Evolutionary conservation across 2,888 invertebrate genomes (phyloP).

Genomic region (Chrysolina oricalcia): DNA sequence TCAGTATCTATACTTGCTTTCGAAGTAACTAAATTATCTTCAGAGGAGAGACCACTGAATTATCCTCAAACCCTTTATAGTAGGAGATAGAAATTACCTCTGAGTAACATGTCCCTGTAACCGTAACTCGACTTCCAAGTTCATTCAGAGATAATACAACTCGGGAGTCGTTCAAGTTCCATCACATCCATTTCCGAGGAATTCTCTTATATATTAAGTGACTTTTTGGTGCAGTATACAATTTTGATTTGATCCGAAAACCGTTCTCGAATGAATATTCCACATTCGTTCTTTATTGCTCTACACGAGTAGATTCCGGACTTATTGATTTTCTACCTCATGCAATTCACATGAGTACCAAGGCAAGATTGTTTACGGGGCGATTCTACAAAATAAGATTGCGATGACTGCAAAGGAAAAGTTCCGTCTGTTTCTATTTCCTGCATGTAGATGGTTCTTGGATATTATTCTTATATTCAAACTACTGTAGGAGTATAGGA

Average conservation of each 20-base stretch:
- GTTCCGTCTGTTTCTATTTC: not conserved
- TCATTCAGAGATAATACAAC: conserved; percentile 16
- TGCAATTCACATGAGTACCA: conserved; percentile 28
- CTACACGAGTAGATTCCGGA: conserved; percentile 37
- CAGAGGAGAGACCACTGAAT: not conserved
- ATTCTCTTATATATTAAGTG: conserved; percentile 37
- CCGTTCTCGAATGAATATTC: conserved; percentile 43
- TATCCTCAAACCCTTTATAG: not conserved
- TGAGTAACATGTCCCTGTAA: not conserved
- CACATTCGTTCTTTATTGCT: conserved; percentile 46
- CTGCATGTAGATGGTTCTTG: not conserved
- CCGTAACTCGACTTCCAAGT: not conserved
- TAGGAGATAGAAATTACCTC: not conserved
- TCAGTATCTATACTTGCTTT: not conserved
- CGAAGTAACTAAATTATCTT: not conserved
- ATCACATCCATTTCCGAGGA: conserved; percentile 16
- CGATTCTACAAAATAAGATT: conserved; percentile 17
- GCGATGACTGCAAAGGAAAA: not conserved
- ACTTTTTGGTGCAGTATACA: conserved; percentile 40
- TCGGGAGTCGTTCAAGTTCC: conserved; percentile 4
- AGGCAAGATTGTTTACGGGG: conserved; percentile 4
- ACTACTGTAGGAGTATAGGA: no score
- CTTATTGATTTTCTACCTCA: conserved; percentile 37
- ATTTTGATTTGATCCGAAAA: conserved; percentile 46
- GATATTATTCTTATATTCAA: no score